Evolutionary conservation across 2,797 vertebrate genomes (phyloP), one percentile per base, ranked within the genome.

Genomic region (Danio choprae): DNA sequence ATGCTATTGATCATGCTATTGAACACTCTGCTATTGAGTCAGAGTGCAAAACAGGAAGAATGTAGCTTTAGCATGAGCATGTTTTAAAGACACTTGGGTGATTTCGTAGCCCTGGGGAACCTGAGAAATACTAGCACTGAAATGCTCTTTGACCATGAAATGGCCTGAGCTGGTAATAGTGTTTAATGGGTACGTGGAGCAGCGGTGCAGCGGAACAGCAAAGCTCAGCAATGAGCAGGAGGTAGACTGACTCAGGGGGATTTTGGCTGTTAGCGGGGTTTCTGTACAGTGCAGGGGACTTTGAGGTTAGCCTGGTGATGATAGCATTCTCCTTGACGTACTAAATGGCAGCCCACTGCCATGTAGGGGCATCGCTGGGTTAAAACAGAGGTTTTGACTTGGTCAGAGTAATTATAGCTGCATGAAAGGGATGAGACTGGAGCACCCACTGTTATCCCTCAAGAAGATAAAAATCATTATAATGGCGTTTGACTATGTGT

Each of bases 121-220:
- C 85, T 81, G 88, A 87, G n/a, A 71, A 79, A 79, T 67, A 18
- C 77, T 88, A 89, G 88, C 88, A 90, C 91, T 92, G 81, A 92
- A 94, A 92, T 89, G 91, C 92, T 93, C 93, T 90, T 90, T 95
- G 93, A 92, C 91, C 88, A 65, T 94, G 89, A 95, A 95, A 95
- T 94, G 64, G 79, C 70, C 87, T 92, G 87, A 79, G 89, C 84
- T 90, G 76, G 90, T 94, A 94, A 94, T 93, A 90, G 89, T 90
- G 91, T 91, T 88, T 95, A 93, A 94, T 94, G 90, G 91, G 81
- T 79, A 84, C 62, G 43, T 75, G 88, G 78, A 84, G 86, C 87
- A 89, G 85, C 83, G 74, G 81, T 89, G 83, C 83, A 59, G 12
- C 22, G 20, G 78, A 63, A 78, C 75, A 80, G 81, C 64, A 77